Conservation (phyloP, 2,113 vertebrate species). For the Oxyura jamaicensis region DNA sequence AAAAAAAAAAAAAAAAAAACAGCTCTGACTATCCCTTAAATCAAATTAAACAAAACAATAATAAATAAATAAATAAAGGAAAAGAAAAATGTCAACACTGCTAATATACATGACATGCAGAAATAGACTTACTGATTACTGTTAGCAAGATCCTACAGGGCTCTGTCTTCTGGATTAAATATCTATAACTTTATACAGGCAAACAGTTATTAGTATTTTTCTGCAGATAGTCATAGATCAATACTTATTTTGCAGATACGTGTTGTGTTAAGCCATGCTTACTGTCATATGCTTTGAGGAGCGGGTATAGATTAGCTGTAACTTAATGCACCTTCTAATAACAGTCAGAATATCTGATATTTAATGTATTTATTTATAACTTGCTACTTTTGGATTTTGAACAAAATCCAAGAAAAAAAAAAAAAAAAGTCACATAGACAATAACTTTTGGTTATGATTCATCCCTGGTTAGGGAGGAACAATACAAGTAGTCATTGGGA, state of each 20-base stretch:
- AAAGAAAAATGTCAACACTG: background rate
- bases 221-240: background rate
- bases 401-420: background rate
- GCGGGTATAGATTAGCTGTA: background rate
- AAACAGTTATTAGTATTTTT: background rate
- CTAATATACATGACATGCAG: background rate
- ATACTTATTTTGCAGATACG: background rate
- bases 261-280: background rate
- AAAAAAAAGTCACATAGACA: background rate
- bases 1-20: background rate
- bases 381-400: background rate
- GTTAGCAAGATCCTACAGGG: background rate
- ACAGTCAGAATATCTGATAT: background rate
- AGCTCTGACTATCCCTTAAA: background rate
- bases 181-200: background rate
- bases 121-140: background rate
- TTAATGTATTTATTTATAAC: background rate
- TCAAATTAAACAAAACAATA: background rate
- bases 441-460: background rate
- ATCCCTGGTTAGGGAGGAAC: background rate
- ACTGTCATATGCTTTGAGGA: background rate
- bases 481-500: background rate
- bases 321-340: background rate
- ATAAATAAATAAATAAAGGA: background rate
- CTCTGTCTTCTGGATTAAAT: background rate